Evolutionary conservation across 2,113 vertebrate genomes (phyloP).

Genomic region (Scartelaos histophorus): DNA sequence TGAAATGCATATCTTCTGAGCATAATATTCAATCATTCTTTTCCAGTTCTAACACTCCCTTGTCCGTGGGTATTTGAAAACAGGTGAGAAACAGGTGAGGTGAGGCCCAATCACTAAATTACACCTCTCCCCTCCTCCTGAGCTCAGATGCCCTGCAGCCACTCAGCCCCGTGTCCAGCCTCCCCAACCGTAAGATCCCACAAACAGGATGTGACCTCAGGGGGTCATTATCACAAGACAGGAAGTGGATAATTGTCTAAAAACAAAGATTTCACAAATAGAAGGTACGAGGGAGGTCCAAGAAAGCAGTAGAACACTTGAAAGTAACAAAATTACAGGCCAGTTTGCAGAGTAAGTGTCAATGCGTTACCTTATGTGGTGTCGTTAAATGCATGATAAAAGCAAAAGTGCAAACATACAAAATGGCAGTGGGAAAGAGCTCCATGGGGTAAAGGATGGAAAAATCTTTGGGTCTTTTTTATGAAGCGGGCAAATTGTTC

Average conservation of each 20-base stretch:
- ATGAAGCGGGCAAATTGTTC: conserved; percentile 77
- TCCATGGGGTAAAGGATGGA: conserved; percentile 58
- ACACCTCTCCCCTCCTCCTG: conserved; percentile 37
- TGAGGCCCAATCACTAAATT: conserved; percentile 33
- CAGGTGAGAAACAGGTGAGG: conserved; percentile 57
- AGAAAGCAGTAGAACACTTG: conserved; percentile 15
- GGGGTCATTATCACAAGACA: conserved; percentile 62
- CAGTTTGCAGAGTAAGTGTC: conserved; percentile 1
- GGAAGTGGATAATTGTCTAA: conserved; percentile 65
- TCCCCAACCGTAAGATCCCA: conserved; percentile 34
- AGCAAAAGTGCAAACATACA: conserved; percentile 7
- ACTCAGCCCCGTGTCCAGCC: conserved; percentile 38
- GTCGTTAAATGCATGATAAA: conserved; percentile 1
- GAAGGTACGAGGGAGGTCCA: conserved; percentile 22
- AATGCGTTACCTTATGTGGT: not conserved
- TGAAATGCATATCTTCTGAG: conserved; percentile 20
- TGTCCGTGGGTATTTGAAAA: conserved; percentile 47
- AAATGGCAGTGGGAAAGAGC: conserved; percentile 29
- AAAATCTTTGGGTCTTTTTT: conserved; percentile 68
- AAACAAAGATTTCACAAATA: conserved; percentile 55
- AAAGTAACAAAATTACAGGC: conserved; percentile 1
- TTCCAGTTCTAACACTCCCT: conserved; percentile 42
- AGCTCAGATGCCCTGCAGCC: conserved; percentile 41
- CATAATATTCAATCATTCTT: conserved; percentile 29
- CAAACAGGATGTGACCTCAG: conserved; percentile 67